These are phyloP conservation scores for Schizopygopsis pylzovi DNA, from an alignment of 2,797 vertebrate genomes.

Conservation along the genomic window DNA sequence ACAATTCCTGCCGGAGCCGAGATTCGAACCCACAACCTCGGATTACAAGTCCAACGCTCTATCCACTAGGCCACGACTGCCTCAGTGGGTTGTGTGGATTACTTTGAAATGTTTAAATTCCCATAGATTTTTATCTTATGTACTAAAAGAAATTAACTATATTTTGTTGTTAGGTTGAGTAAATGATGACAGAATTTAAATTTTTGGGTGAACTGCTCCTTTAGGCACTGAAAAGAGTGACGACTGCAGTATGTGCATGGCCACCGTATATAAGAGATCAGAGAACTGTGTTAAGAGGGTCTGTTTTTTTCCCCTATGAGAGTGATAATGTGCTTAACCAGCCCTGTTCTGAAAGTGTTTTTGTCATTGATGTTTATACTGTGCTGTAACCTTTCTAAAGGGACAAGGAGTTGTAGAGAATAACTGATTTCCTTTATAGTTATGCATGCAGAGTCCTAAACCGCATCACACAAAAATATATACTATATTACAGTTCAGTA, in stretches of 20 bases:
- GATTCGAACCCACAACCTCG: too few species aligned
- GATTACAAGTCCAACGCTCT: too few species aligned
- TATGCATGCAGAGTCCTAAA: slow-evolving; percentile 12
- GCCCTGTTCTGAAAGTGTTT: slow-evolving; percentile 6
- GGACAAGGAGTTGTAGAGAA: slow-evolving; percentile 4
- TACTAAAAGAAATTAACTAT: neutral
- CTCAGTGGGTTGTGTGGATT: neutral
- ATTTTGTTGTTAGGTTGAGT: neutral
- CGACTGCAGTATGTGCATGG: neutral
- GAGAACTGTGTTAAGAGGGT: neutral
- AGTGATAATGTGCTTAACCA: slow-evolving; percentile 7
- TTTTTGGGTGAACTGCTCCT: neutral
- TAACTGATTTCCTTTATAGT: slow-evolving; percentile 18
- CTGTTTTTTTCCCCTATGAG: neutral
- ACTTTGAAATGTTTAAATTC: neutral
- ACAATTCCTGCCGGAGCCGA: too few species aligned
- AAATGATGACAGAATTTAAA: neutral
- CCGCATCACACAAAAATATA: neutral
- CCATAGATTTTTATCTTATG: neutral
- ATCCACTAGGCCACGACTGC: too few species aligned
- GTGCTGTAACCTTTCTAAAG: neutral
- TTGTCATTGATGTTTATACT: slow-evolving; percentile 7
- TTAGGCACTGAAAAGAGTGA: neutral
- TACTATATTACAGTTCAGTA: neutral
- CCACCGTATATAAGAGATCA: neutral